Evolutionary conservation across 2,888 invertebrate species (phyloP).

Genomic region (Odontocerum albicorne): DNA sequence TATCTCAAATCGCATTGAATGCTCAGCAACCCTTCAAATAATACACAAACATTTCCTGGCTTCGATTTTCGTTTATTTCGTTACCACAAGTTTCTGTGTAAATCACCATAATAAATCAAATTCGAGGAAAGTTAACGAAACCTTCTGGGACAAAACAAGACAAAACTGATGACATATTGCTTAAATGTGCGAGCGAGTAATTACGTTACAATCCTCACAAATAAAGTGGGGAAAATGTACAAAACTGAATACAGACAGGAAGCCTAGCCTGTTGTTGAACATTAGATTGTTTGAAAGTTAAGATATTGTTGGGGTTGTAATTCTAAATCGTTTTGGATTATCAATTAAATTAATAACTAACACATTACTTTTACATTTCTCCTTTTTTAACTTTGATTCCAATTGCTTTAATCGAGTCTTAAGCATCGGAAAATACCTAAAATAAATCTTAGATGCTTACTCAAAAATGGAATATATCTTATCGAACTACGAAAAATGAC

Average conservation of each 20-base stretch:
- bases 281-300: too few relatives aligned
- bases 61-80: constrained; percentile 4
- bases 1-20: constrained; percentile 19
- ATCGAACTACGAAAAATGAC: too few relatives aligned
- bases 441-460: too few relatives aligned
- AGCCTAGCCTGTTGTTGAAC: too few relatives aligned
- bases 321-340: too few relatives aligned
- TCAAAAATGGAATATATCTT: too few relatives aligned
- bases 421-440: too few relatives aligned
- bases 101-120: constrained; percentile 26
- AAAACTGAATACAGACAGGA: neutral
- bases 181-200: constrained; percentile 26
- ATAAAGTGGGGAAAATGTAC: neutral
- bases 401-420: too few relatives aligned
- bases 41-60: neutral
- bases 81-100: constrained; percentile 13
- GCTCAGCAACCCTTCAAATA: neutral
- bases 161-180: constrained; percentile 27
- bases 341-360: too few relatives aligned
- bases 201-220: constrained; percentile 17
- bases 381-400: too few relatives aligned
- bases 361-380: too few relatives aligned
- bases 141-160: constrained; percentile 15
- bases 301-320: too few relatives aligned
- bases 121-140: constrained; percentile 26